These are phyloP conservation scores for Microcebus lehilahytsara DNA, from an alignment of 2,113 vertebrate genomes.

Conservation along the genomic window DNA sequence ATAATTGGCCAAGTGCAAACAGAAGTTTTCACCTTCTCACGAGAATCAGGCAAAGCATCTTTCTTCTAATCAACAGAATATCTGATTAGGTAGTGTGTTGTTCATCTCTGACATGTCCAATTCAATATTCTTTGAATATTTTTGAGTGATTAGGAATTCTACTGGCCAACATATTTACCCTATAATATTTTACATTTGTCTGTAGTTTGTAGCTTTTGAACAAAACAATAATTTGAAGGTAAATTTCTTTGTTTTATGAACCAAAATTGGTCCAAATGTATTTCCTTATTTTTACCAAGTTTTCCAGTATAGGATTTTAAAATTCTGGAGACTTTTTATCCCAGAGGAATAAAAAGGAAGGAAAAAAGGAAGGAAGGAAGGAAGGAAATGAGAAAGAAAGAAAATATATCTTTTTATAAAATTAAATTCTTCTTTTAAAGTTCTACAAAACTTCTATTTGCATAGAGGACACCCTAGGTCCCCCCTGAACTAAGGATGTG, in stretches of 20 bases:
- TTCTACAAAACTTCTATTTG: background rate
- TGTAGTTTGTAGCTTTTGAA: constrained; percentile 58
- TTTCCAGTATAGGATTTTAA: background rate
- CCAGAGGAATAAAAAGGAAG: background rate
- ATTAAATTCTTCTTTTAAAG: background rate
- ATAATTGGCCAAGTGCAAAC: constrained; percentile 27
- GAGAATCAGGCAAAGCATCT: background rate
- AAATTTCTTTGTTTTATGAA: background rate
- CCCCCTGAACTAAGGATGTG: background rate
- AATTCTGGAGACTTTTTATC: background rate
- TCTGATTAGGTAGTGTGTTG: background rate
- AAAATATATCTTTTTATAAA: background rate
- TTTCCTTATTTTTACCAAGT: background rate
- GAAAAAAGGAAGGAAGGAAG: background rate
- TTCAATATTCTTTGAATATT: background rate
- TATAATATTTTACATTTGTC: background rate
- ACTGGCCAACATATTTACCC: background rate
- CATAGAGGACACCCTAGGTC: background rate
- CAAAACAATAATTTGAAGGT: background rate
- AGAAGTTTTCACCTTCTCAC: background rate
- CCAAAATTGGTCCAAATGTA: background rate
- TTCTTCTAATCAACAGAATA: background rate
- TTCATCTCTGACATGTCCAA: constrained; percentile 21
- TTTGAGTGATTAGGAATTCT: constrained; percentile 8
- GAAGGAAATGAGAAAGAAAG: background rate